Conservation (phyloP, 1,140 invertebrate genomes). For the Hylaeus anthracinus region DNA sequence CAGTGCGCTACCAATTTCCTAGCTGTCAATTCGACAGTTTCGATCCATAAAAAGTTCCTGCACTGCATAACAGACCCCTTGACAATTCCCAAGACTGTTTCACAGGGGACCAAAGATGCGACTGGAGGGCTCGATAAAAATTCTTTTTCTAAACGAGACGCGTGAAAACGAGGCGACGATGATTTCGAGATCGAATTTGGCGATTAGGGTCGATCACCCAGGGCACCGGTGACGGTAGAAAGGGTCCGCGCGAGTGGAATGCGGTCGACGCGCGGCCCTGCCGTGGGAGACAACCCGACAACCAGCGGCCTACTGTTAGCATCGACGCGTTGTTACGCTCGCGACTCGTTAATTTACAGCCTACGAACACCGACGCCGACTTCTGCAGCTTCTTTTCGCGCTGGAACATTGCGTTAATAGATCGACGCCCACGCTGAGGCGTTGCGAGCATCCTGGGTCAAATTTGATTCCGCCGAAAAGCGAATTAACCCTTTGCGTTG, state of each 20-base stretch:
- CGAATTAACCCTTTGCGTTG: too few species aligned
- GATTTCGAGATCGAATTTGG: constrained; percentile 46
- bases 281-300: constrained; percentile 66
- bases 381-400: neutral
- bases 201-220: constrained; percentile 54
- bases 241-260: constrained; percentile 68
- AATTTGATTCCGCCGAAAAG: too few species aligned
- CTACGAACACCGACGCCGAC: neutral
- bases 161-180: constrained; percentile 10
- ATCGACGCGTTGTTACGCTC: constrained; percentile 29
- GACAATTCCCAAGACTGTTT: neutral
- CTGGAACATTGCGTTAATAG: neutral
- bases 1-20: too few species aligned
- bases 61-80: too few species aligned
- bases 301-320: constrained; percentile 54
- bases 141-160: neutral
- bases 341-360: constrained; percentile 38
- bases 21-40: neutral
- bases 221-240: constrained; percentile 41
- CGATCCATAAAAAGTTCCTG: neutral
- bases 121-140: too few species aligned
- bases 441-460: too few species aligned
- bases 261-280: constrained; percentile 69
- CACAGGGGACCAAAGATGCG: neutral
- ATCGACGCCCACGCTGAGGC: too few species aligned